Conservation (phyloP, 2,797 vertebrate genomes). For the Iguana delicatissima region DNA sequence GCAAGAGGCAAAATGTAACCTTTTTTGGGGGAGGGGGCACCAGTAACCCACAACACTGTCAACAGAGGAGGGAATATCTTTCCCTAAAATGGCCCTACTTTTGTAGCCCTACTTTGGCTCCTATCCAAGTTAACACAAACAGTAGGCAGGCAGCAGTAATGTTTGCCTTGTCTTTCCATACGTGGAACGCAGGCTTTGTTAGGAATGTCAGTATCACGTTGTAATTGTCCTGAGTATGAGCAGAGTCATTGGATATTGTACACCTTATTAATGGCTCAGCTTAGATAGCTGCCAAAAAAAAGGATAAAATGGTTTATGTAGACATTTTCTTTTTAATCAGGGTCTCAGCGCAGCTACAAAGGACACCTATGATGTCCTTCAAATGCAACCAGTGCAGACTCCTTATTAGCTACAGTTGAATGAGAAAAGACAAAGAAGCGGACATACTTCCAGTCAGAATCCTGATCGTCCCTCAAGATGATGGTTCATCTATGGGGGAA, state of each 20-base stretch:
- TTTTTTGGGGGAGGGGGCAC: background rate
- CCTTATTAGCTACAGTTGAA: slow-evolving; percentile 75
- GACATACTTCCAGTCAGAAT: background rate
- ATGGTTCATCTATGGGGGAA: background rate
- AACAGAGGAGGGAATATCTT: background rate
- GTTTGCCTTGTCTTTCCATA: background rate
- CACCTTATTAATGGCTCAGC: background rate
- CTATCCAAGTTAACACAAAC: background rate
- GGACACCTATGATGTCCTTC: slow-evolving; percentile 90
- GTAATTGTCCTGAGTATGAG: background rate
- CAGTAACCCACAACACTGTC: background rate
- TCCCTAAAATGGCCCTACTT: background rate
- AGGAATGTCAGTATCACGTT: too few relatives aligned
- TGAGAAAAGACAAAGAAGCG: slow-evolving; percentile 30
- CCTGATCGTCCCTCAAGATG: slow-evolving; percentile 10
- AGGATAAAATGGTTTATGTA: background rate
- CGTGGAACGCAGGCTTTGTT: background rate
- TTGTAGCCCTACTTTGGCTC: background rate
- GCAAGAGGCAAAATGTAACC: background rate
- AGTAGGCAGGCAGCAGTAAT: background rate
- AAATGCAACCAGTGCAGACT: slow-evolving; percentile 85
- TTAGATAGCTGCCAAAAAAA: background rate
- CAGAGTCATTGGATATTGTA: background rate
- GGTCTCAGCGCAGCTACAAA: slow-evolving; percentile 86
- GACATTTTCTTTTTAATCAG: slow-evolving; percentile 70